Conservation (phyloP, 2,888 invertebrate species). For the Cerceris rybyensis region DNA sequence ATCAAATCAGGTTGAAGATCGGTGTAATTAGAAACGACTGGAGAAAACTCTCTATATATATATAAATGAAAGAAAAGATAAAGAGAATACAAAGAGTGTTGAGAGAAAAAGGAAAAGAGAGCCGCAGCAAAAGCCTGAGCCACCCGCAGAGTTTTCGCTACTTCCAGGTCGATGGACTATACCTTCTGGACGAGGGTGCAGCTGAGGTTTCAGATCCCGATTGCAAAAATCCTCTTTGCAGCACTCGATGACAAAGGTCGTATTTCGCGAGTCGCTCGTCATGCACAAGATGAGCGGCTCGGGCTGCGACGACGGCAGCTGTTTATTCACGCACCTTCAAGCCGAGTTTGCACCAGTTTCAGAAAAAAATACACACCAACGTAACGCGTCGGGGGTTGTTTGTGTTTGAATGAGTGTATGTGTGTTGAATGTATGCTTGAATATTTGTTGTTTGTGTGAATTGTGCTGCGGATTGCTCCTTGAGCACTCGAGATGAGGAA, state of each 20-base stretch:
- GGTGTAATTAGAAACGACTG: slow-evolving; percentile 4
- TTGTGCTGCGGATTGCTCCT: slow-evolving; percentile 30
- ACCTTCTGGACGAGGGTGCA: slow-evolving; percentile 87
- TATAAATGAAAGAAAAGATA: slow-evolving; percentile 3
- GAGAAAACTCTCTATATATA: slow-evolving; percentile 5
- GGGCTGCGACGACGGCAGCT: slow-evolving; percentile 87
- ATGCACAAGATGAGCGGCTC: slow-evolving; percentile 93
- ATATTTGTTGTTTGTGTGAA: not conserved
- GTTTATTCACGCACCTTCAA: slow-evolving; percentile 90
- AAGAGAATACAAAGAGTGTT: slow-evolving; percentile 5
- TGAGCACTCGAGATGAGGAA: slow-evolving; percentile 12
- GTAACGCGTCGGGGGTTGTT: slow-evolving; percentile 13
- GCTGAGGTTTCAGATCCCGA: slow-evolving; percentile 87
- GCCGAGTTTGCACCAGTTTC: slow-evolving; percentile 85
- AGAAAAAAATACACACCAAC: slow-evolving; percentile 53
- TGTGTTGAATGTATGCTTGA: too few relatives aligned
- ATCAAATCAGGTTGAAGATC: not conserved
- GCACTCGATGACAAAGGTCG: slow-evolving; percentile 91
- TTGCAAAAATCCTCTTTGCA: slow-evolving; percentile 92
- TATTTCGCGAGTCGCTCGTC: slow-evolving; percentile 89
- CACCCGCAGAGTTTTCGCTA: slow-evolving; percentile 70
- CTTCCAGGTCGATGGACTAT: slow-evolving; percentile 78
- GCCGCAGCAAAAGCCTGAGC: slow-evolving; percentile 67
- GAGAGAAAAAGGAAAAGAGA: slow-evolving; percentile 29
- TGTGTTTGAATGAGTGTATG: too few relatives aligned